Evolutionary conservation across 2,113 vertebrate species (phyloP).

Genomic region (Panthera tigris): DNA sequence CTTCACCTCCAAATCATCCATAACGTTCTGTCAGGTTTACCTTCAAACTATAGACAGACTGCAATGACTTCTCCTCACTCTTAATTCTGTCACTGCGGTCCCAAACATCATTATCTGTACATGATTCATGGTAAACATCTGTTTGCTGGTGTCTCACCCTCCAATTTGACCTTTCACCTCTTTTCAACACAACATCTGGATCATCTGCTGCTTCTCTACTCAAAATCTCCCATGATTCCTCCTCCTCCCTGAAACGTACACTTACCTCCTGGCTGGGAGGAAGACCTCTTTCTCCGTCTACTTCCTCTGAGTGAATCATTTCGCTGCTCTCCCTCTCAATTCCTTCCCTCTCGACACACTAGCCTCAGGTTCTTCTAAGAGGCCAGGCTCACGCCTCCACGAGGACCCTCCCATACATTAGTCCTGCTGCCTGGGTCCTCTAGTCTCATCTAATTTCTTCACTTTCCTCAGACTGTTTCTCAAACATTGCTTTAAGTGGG

Average conservation of each 20-base stretch:
- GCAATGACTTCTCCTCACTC: neutral
- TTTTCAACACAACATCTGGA: neutral
- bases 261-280: neutral
- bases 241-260: neutral
- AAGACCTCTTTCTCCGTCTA: neutral
- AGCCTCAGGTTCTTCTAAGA: neutral
- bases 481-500: neutral
- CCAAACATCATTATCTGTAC: neutral
- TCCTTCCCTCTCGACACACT: neutral
- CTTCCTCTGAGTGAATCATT: neutral
- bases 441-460: neutral
- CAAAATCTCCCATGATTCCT: neutral
- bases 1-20: neutral
- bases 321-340: neutral
- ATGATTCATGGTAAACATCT: neutral
- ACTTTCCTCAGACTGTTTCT: neutral
- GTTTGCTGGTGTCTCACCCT: neutral
- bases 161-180: neutral
- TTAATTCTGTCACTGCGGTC: neutral
- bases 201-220: neutral
- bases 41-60: neutral
- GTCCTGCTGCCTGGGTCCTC: too few relatives aligned
- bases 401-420: rapidly evolving
- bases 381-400: too few relatives aligned
- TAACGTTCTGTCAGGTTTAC: neutral